Conservation (phyloP, 2,888 invertebrate genomes). For the Uloborus plumipes region DNA sequence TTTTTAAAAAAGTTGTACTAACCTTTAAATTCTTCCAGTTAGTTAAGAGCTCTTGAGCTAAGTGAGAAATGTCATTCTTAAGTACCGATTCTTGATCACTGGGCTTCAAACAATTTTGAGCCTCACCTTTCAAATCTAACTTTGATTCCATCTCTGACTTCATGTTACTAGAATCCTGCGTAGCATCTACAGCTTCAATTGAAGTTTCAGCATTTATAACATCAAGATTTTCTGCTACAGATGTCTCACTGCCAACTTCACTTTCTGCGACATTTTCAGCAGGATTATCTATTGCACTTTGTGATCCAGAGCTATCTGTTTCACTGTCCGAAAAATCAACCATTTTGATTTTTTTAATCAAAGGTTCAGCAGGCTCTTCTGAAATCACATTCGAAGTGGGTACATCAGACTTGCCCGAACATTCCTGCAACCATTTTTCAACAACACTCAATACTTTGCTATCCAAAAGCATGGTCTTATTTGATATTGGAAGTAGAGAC, state of each 20-base stretch:
- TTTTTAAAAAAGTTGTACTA: conserved; percentile 10
- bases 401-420: neutral
- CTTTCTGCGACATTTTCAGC: conserved; percentile 12
- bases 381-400: neutral
- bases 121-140: neutral
- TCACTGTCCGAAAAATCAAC: conserved; percentile 63
- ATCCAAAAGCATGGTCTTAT: conserved; percentile 92
- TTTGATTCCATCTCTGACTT: neutral
- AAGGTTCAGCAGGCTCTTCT: conserved; percentile 35
- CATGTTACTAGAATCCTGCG: neutral
- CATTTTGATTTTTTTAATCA: conserved; percentile 57
- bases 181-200: neutral
- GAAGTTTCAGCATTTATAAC: neutral
- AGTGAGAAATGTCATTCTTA: conserved; percentile 65
- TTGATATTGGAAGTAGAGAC: conserved; percentile 88
- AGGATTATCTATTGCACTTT: conserved; percentile 23
- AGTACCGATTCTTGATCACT: conserved; percentile 21
- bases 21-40: conserved; percentile 79
- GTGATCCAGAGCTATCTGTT: conserved; percentile 49
- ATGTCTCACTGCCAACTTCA: neutral
- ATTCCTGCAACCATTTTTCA: conserved; percentile 79
- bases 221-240: neutral
- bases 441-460: conserved; percentile 89
- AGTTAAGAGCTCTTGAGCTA: conserved; percentile 76
- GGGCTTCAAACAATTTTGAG: neutral